A percentile compares a stretch with the other conserved stretches of the same genome.
phyloP scores from a whole-genome alignment of 1,140 invertebrate species.

The Atta colombica region DNA sequence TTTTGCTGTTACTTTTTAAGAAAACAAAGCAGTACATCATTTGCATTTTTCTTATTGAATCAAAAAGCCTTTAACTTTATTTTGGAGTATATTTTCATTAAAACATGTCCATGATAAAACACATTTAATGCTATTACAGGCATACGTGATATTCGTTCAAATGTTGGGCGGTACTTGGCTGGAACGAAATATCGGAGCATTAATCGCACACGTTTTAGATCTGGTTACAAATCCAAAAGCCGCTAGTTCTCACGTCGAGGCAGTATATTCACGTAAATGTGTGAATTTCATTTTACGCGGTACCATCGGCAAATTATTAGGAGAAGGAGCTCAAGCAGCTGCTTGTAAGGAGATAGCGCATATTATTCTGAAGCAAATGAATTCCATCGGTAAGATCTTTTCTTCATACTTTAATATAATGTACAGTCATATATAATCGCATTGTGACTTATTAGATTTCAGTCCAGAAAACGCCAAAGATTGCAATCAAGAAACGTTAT shows the following conservation, averaged over 20 bases:
- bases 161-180: conserved; percentile 97
- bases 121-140: conserved; percentile 87
- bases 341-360: conserved; percentile 98
- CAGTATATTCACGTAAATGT: conserved; percentile 98
- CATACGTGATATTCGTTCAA: conserved; percentile 97
- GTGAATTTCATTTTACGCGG: conserved; percentile 98
- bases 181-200: conserved; percentile 95
- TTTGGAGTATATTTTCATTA: conserved; percentile 1
- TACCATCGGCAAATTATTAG: conserved; percentile 96
- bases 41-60: not conserved
- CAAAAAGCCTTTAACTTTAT: not conserved
- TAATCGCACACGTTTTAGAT: conserved; percentile 96
- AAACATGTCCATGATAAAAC: conserved; percentile 19
- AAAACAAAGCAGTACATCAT: not conserved
- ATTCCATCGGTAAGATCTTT: conserved; percentile 90
- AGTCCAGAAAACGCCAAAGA: conserved; percentile 96
- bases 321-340: conserved; percentile 98
- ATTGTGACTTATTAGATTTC: conserved; percentile 88
- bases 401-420: conserved; percentile 14
- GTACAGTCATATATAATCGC: not conserved
- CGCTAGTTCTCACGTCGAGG: conserved; percentile 97
- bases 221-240: conserved; percentile 97
- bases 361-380: conserved; percentile 97
- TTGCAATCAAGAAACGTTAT: conserved; percentile 95
- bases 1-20: not conserved